Evolutionary conservation across 2,888 invertebrate genomes (phyloP).

Genomic region (Augochlorella aurata): DNA sequence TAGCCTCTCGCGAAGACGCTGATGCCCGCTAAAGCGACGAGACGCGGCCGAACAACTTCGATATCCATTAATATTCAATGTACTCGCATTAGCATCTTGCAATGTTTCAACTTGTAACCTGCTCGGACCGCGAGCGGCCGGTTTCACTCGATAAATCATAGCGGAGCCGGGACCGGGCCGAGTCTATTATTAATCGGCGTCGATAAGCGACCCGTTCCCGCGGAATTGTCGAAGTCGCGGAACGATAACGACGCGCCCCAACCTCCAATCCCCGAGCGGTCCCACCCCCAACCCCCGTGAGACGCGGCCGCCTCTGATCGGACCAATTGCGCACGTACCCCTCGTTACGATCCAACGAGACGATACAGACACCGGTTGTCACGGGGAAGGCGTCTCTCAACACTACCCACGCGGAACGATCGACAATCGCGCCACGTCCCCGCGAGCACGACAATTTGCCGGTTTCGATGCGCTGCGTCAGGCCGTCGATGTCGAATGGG

Average conservation of each 20-base stretch:
- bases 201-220: constrained; percentile 47
- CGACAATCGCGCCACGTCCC: constrained; percentile 48
- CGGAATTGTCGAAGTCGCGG: constrained; percentile 43
- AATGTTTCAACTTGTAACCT: constrained; percentile 52
- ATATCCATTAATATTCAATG: constrained; percentile 53
- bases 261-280: not conserved
- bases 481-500: constrained; percentile 71
- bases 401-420: constrained; percentile 44
- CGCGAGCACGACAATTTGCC: constrained; percentile 75
- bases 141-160: constrained; percentile 48
- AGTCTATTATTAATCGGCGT: constrained; percentile 50
- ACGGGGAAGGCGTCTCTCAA: constrained; percentile 51
- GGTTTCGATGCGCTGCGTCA: constrained; percentile 75
- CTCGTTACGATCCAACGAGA: constrained; percentile 47
- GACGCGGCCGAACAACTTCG: constrained; percentile 19
- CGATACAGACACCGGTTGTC: constrained; percentile 50
- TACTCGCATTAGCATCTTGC: constrained; percentile 47
- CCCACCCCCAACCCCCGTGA: not conserved
- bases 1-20: not conserved
- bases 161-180: constrained; percentile 26
- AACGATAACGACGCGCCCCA: constrained; percentile 36
- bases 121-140: constrained; percentile 38
- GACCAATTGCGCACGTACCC: constrained; percentile 50
- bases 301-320: constrained; percentile 27
- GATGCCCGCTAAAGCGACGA: not conserved